Evolutionary conservation across 2,113 vertebrate genomes (phyloP).

Genomic region (Chamaea fasciata): DNA sequence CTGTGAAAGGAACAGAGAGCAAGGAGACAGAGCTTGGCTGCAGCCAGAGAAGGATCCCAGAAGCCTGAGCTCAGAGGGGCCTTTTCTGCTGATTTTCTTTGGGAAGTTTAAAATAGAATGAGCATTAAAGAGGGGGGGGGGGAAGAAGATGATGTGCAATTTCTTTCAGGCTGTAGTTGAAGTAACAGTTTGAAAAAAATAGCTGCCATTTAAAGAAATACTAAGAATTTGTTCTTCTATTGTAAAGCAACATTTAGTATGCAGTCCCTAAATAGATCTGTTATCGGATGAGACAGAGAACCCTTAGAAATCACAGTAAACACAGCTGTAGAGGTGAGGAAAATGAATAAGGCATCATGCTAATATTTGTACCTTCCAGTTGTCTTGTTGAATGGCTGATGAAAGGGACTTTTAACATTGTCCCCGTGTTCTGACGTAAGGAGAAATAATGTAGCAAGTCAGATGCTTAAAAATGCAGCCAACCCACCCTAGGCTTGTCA

Average conservation of each 20-base stretch:
- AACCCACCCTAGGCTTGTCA: not conserved
- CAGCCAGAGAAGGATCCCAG: not conserved
- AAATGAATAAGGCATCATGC: not conserved
- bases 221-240: constrained; percentile 14
- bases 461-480: not conserved
- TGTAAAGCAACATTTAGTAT: not conserved
- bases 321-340: constrained; percentile 36
- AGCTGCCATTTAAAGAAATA: not conserved
- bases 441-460: not conserved
- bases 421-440: not conserved
- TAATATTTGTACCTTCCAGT: constrained; percentile 28
- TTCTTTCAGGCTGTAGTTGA: not conserved
- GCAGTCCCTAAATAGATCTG: not conserved
- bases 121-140: not conserved
- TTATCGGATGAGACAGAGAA: constrained; percentile 35
- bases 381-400: not conserved
- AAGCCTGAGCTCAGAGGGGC: not conserved
- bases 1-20: not conserved
- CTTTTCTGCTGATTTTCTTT: not conserved
- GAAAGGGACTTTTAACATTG: not conserved
- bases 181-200: not conserved
- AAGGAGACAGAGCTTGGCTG: not conserved
- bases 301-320: constrained; percentile 21
- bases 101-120: not conserved
- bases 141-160: not conserved